These are phyloP conservation scores for Jordanella pulchra DNA, from an alignment of 2,797 vertebrate species.

Conservation along the genomic window DNA sequence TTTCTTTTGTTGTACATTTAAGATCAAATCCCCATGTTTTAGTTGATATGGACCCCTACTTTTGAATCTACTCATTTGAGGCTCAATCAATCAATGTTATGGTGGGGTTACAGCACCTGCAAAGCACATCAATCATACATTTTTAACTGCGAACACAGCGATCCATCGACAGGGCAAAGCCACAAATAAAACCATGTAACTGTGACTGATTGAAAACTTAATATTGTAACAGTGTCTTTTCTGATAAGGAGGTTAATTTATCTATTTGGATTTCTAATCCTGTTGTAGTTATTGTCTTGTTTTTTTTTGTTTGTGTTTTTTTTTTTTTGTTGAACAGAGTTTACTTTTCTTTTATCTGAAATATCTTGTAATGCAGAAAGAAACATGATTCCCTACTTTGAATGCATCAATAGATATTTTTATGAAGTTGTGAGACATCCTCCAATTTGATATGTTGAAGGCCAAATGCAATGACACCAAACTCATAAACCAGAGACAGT, in stretches of 20 bases:
- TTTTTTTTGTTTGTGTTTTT: constrained; percentile 4
- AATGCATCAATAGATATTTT: neutral
- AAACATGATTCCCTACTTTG: neutral
- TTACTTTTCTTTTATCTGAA: neutral
- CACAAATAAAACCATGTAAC: constrained; percentile 36
- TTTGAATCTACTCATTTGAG: constrained; percentile 69
- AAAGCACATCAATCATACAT: neutral
- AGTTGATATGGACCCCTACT: no score
- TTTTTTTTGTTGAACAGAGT: neutral
- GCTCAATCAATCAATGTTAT: constrained; percentile 72
- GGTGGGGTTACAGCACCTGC: constrained; percentile 29
- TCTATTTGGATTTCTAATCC: neutral
- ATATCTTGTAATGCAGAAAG: neutral
- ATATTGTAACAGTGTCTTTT: constrained; percentile 33
- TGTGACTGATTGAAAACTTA: constrained; percentile 40
- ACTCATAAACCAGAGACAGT: constrained; percentile 44
- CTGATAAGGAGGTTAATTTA: constrained; percentile 19
- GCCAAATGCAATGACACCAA: constrained; percentile 5
- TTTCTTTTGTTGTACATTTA: no score
- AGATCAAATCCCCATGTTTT: no score
- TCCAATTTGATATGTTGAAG: constrained; percentile 5
- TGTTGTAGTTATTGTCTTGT: constrained; percentile 1
- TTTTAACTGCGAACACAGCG: neutral
- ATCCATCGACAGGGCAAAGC: constrained; percentile 16
- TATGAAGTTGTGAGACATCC: constrained; percentile 12